Conservation (phyloP, 2,113 vertebrate genomes). For the Cepphus grylle region DNA sequence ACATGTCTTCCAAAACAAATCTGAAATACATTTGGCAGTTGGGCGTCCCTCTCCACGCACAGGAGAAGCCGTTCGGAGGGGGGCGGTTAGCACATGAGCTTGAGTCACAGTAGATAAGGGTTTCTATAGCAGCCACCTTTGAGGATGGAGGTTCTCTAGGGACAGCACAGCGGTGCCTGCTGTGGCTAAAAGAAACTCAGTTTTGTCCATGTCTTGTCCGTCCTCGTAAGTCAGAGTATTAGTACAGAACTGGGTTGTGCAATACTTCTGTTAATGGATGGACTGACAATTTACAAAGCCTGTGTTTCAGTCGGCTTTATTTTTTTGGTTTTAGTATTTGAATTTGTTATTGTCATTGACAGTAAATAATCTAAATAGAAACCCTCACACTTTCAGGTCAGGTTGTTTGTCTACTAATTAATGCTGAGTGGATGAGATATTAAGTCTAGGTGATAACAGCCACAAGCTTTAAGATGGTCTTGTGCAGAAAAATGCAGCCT, state of each 20-base stretch:
- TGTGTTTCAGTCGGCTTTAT: background rate
- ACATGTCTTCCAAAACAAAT: background rate
- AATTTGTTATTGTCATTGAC: background rate
- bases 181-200: background rate
- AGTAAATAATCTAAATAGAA: background rate
- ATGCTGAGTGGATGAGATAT: background rate
- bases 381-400: background rate
- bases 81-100: conserved; percentile 17
- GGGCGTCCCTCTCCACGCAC: background rate
- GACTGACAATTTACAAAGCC: background rate
- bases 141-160: background rate
- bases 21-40: conserved; percentile 1
- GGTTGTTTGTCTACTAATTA: background rate
- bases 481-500: background rate
- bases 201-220: background rate
- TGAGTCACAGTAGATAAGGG: conserved; percentile 30
- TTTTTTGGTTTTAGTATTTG: background rate
- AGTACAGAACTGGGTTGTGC: background rate
- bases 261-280: background rate
- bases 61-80: background rate
- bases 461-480: background rate
- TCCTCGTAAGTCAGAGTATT: background rate
- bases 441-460: background rate
- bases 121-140: conserved; percentile 20
- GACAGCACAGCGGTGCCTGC: background rate